These are phyloP conservation scores for Poecilus cupreus DNA, from an alignment of 2,888 invertebrate species.

Conservation along the genomic window DNA sequence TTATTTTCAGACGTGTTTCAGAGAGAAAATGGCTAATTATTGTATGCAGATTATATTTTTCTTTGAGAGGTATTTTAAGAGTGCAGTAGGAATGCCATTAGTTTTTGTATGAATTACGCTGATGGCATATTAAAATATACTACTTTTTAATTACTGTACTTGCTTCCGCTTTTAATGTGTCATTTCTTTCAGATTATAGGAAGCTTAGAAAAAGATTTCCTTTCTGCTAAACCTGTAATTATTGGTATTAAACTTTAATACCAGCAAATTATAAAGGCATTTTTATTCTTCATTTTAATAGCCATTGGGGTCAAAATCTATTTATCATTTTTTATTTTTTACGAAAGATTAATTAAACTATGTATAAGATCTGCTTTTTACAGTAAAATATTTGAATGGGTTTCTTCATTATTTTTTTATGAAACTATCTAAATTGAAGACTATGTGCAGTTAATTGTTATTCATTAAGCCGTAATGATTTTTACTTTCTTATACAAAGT, in stretches of 20 bases:
- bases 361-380: too few species aligned
- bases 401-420: too few species aligned
- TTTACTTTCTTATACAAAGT: too few species aligned
- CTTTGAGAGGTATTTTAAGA: not conserved
- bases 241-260: not conserved
- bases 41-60: slow-evolving; percentile 16
- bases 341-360: too few species aligned
- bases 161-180: slow-evolving; percentile 15
- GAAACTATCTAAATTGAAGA: too few species aligned
- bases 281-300: not conserved
- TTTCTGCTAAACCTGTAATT: not conserved
- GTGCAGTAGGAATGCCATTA: not conserved
- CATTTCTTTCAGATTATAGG: slow-evolving; percentile 4
- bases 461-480: too few species aligned
- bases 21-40: slow-evolving; percentile 31
- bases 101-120: slow-evolving; percentile 9
- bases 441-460: too few species aligned
- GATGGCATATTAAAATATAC: slow-evolving; percentile 26
- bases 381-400: too few species aligned
- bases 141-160: slow-evolving; percentile 6
- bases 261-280: not conserved
- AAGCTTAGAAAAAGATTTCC: not conserved
- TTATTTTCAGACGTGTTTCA: slow-evolving; percentile 8
- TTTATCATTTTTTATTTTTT: too few species aligned
- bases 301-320: not conserved